Conservation (phyloP, 2,113 vertebrate species). For the Notarius quadriscutis region DNA sequence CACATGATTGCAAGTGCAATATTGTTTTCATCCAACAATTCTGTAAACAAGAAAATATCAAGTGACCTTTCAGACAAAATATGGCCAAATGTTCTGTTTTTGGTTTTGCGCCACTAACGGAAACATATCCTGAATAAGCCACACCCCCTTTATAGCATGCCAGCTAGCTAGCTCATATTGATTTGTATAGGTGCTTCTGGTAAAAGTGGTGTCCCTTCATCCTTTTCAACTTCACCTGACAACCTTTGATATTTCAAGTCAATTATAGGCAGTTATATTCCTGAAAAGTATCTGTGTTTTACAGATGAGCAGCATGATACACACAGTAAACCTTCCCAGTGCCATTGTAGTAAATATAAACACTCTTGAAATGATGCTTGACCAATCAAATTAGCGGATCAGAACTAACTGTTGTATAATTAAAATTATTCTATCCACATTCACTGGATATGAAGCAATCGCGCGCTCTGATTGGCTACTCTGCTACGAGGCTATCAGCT, state of each 20-base stretch:
- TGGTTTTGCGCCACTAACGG: neutral
- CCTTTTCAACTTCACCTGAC: neutral
- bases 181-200: neutral
- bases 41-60: neutral
- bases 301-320: too few species aligned
- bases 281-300: neutral
- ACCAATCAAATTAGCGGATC: neutral
- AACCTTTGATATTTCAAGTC: neutral
- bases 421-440: too few species aligned
- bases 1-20: neutral
- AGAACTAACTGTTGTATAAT: neutral
- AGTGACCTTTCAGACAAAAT: neutral
- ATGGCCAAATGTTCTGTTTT: too few species aligned
- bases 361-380: neutral
- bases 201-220: neutral
- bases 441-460: too few species aligned
- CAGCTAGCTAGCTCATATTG: neutral
- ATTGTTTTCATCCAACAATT: neutral
- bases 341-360: neutral
- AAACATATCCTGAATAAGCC: neutral
- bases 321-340: neutral
- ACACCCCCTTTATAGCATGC: neutral
- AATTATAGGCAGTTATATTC: neutral
- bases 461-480: too few species aligned
- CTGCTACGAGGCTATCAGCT: too few species aligned